Percentiles rank a stretch among this genome's conserved stretches.
Conservation (phyloP, 2,888 invertebrate genomes). For the Carterocephalus palaemon region DNA sequence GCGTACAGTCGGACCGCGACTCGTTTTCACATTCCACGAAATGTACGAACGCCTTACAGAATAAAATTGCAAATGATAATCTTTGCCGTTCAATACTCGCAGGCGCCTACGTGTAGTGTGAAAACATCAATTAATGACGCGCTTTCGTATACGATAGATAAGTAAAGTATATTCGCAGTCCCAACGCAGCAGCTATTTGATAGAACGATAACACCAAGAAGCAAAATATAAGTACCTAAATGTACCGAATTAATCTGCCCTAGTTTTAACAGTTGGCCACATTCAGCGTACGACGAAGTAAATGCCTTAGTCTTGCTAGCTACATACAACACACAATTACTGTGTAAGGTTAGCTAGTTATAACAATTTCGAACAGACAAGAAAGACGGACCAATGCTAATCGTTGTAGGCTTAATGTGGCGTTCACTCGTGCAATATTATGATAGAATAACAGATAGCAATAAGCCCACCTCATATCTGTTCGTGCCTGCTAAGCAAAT, state of each 20-base stretch:
- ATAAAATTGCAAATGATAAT: background rate
- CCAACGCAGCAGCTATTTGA: constrained; percentile 22
- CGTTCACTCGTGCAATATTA: constrained; percentile 12
- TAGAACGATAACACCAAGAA: constrained; percentile 20
- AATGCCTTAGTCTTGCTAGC: no score
- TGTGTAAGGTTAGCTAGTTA: background rate
- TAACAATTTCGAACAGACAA: background rate
- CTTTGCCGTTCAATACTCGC: background rate
- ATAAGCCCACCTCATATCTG: constrained; percentile 12
- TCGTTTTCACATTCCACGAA: constrained; percentile 18
- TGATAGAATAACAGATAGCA: constrained; percentile 15
- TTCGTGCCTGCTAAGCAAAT: constrained; percentile 11
- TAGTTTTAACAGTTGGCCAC: constrained; percentile 3
- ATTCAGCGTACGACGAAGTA: constrained; percentile 12
- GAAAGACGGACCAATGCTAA: constrained; percentile 7
- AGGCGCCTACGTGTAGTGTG: constrained; percentile 18
- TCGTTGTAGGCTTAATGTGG: constrained; percentile 17
- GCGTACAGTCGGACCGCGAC: constrained; percentile 6
- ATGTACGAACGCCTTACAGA: background rate
- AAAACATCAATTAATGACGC: constrained; percentile 22
- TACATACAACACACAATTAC: no score
- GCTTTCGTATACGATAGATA: constrained; percentile 41
- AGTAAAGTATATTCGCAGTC: constrained; percentile 23
- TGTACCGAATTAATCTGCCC: constrained; percentile 11
- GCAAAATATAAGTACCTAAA: constrained; percentile 13